Conservation (phyloP, 1,140 invertebrate genomes). For the Physella acuta region DNA sequence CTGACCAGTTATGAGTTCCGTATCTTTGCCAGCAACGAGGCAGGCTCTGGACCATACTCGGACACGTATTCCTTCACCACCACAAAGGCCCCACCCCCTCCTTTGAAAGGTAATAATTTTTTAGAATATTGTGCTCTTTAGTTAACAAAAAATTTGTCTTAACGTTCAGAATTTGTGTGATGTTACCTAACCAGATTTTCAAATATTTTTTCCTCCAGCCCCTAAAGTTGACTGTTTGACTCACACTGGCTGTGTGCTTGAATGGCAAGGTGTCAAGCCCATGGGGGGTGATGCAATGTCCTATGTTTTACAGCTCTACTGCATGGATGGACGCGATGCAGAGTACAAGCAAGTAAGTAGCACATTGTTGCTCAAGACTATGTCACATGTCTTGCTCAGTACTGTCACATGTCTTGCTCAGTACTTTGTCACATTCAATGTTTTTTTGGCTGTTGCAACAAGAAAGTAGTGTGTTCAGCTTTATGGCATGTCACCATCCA, state of each 20-base stretch:
- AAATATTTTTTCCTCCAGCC: conserved; percentile 47
- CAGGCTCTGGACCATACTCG: conserved; percentile 78
- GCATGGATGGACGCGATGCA: conserved; percentile 65
- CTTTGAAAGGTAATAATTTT: conserved; percentile 72
- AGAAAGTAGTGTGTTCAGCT: too few relatives aligned
- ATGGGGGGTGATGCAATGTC: conserved; percentile 67
- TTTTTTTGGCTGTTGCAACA: too few relatives aligned
- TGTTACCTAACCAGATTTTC: not conserved
- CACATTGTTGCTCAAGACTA: not conserved
- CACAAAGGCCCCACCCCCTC: conserved; percentile 73
- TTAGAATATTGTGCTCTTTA: too few relatives aligned
- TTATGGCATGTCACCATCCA: too few relatives aligned
- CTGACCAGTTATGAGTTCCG: conserved; percentile 77
- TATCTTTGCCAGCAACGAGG: conserved; percentile 80
- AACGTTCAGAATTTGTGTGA: not conserved
- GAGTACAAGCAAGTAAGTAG: conserved; percentile 65
- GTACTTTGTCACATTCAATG: too few relatives aligned
- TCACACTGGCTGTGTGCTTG: conserved; percentile 60
- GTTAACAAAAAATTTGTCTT: too few relatives aligned
- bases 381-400: conserved; percentile 1
- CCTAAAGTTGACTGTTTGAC: conserved; percentile 65
- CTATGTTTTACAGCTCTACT: conserved; percentile 69
- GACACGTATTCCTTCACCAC: conserved; percentile 71
- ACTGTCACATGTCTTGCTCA: too few relatives aligned
- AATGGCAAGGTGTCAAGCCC: conserved; percentile 64